Evolutionary conservation across 2,113 vertebrate genomes (phyloP), one percentile per base, ranked within the genome.

Genomic region (Hyaena hyaena): DNA sequence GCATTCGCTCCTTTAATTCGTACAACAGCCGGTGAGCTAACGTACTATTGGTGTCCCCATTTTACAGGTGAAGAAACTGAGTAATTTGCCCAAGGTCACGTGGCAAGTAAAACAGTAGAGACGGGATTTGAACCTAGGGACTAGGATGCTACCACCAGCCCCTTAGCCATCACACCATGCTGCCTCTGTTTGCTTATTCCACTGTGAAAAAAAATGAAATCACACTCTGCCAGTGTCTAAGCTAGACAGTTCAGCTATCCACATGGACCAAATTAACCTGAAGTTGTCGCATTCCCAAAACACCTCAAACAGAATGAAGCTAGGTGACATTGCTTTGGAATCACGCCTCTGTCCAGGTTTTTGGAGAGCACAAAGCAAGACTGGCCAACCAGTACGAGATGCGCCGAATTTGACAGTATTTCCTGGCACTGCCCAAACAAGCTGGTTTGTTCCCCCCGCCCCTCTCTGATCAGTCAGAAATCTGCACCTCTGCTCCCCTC

Each of bases 321-420:
- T 21, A 10, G n/a, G 26, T n/a, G 50, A 39, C 5, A 5, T 50
- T 65, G 9, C 63, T 90, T 90, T n/a, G 48, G 55, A 91, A 55
- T 50, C 24, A 5, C 16, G 24, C 31, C 16, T 84, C 77, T 17
- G 0, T 33, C 50, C 63, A 23, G 55, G 50, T n/a, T 68, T 63
- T 74, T 58, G 28, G 35, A 90, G 58, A n/a, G 21, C 48, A 85
- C 10, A 24, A 63, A 68, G 63, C 48, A 53, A 48, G 65, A 33
- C 19, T 48, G 15, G 50, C 28, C 21, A 68, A 66, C 43, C 5
- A 10, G 33, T 12, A 23, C 9, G 77, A 73, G 39, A 19, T 5
- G 1, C 4, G 3, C 50, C 21, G 1, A 7, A 6, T 12, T 19
- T 45, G 17, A 55, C 5, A 1, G 10, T 53, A 19, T 26, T 73